Conservation (phyloP, 1,140 invertebrate species). For the Charaxes varanes region DNA sequence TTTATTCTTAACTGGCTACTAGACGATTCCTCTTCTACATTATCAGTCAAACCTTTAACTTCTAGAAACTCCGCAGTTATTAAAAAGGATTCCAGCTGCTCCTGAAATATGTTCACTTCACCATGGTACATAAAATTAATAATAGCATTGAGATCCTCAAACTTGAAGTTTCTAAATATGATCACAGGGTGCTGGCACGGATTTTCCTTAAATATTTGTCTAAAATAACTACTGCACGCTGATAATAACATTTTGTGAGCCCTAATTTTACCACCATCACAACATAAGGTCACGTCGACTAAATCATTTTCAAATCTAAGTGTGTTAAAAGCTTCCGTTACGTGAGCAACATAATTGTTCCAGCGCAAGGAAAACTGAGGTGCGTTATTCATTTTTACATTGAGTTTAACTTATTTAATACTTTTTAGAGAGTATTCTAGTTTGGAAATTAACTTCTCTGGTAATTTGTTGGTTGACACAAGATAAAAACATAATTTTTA, state of each 20-base stretch:
- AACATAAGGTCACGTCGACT: slow-evolving; percentile 90
- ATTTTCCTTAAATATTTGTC: slow-evolving; percentile 88
- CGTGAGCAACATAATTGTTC: slow-evolving; percentile 69
- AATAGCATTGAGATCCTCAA: slow-evolving; percentile 85
- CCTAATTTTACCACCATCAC: slow-evolving; percentile 86
- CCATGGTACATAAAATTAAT: slow-evolving; percentile 92
- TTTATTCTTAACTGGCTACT: slow-evolving; percentile 47
- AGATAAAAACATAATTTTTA: too few species aligned
- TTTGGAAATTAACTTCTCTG: too few species aligned
- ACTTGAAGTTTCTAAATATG: slow-evolving; percentile 89
- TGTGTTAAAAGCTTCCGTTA: slow-evolving; percentile 81
- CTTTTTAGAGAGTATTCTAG: slow-evolving; percentile 2
- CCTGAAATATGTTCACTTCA: slow-evolving; percentile 93
- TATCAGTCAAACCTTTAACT: slow-evolving; percentile 88
- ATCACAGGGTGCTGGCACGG: slow-evolving; percentile 90
- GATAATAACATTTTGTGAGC: slow-evolving; percentile 91
- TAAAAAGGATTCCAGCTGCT: slow-evolving; percentile 89
- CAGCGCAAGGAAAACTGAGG: slow-evolving; percentile 66
- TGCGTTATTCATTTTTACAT: slow-evolving; percentile 59
- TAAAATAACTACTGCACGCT: slow-evolving; percentile 89
- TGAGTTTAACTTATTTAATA: slow-evolving; percentile 8
- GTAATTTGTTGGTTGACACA: too few species aligned
- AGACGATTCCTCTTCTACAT: slow-evolving; percentile 58
- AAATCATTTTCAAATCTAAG: slow-evolving; percentile 86
- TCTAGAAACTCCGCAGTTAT: slow-evolving; percentile 91